phyloP scores from a whole-genome alignment of 2,797 vertebrate genomes.

The Gymnothorax reevesii region DNA sequence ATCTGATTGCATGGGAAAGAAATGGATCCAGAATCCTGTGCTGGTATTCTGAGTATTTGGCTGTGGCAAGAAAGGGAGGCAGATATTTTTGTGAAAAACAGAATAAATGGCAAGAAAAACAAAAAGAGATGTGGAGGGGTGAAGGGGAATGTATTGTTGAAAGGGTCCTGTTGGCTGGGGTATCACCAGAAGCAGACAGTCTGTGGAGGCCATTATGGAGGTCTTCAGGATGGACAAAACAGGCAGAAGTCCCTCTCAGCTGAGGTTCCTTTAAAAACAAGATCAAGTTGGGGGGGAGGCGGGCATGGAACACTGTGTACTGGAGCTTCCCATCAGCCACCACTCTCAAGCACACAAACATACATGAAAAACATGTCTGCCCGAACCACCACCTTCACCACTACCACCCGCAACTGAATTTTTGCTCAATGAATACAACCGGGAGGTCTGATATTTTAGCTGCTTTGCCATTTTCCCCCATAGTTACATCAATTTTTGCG shows the following conservation, averaged over 20 bases:
- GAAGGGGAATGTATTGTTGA: conserved; percentile 61
- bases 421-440: neutral
- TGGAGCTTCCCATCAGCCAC: neutral
- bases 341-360: conserved; percentile 14
- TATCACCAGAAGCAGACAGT: conserved; percentile 57
- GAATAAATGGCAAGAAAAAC: conserved; percentile 45
- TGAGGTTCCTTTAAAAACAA: conserved; percentile 50
- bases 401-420: neutral
- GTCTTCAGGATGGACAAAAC: conserved; percentile 63
- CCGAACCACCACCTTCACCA: neutral
- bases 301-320: conserved; percentile 44
- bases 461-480: neutral
- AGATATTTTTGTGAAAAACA: conserved; percentile 55
- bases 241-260: conserved; percentile 53
- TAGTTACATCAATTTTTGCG: neutral
- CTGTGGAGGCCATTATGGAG: conserved; percentile 69
- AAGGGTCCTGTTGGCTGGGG: conserved; percentile 39
- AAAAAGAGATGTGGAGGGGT: conserved; percentile 57
- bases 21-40: conserved; percentile 34
- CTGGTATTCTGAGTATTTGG: conserved; percentile 69
- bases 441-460: neutral
- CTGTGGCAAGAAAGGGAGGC: conserved; percentile 36
- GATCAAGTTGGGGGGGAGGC: conserved; percentile 29
- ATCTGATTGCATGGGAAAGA: conserved; percentile 48
- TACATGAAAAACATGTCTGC: neutral